Conservation (phyloP, 2,113 vertebrate species). For the Crotalus helleri region DNA sequence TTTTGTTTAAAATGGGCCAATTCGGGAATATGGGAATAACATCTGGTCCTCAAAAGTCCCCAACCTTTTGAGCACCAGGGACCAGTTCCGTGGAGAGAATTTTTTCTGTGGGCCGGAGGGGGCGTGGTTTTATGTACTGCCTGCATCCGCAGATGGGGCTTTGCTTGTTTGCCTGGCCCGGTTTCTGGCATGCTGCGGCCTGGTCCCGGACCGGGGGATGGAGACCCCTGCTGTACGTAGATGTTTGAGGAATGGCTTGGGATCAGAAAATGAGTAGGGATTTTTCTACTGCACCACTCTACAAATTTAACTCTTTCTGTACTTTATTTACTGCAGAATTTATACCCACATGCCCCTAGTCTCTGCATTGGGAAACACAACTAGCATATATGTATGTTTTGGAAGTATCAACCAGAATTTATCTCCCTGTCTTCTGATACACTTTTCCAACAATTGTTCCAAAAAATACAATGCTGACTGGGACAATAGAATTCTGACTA, state of each 20-base stretch:
- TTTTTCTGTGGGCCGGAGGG: too few relatives aligned
- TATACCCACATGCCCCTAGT: too few relatives aligned
- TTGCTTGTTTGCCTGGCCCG: too few relatives aligned
- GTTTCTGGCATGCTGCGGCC: too few relatives aligned
- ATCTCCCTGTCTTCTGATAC: not conserved
- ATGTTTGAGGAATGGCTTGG: not conserved
- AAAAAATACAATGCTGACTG: not conserved
- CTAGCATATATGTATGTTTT: too few relatives aligned
- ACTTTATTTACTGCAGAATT: not conserved
- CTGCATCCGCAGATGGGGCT: too few relatives aligned
- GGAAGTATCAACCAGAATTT: not conserved
- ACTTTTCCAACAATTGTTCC: not conserved
- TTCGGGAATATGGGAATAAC: not conserved
- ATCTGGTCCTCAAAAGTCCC: not conserved
- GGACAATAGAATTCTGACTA: not conserved
- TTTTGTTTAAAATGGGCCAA: too few relatives aligned
- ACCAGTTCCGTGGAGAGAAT: too few relatives aligned
- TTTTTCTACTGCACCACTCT: not conserved
- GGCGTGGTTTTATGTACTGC: too few relatives aligned
- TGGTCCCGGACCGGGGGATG: too few relatives aligned
- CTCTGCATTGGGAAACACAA: not conserved
- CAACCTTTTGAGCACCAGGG: too few relatives aligned
- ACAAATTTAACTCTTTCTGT: not conserved
- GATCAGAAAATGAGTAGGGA: not conserved
- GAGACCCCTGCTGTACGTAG: not conserved